Evolutionary conservation across 2,888 invertebrate species (phyloP).

Genomic region (Caenorhabditis sp.): DNA sequence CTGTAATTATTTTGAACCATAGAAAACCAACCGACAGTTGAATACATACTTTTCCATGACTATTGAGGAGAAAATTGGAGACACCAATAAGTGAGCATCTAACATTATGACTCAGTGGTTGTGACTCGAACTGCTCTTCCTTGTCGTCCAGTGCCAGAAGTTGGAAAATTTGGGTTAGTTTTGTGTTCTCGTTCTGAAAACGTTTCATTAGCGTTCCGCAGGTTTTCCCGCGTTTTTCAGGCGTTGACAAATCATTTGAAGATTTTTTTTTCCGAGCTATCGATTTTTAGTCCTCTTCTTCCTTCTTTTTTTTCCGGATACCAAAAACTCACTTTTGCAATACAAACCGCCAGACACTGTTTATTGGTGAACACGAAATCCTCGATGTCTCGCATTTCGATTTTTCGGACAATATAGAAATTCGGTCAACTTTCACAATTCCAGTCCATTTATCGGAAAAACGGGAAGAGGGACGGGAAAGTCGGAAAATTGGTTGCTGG

Average conservation of each 20-base stretch:
- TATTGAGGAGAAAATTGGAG: conserved; percentile 78
- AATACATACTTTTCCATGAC: conserved; percentile 74
- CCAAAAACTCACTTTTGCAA: conserved; percentile 72
- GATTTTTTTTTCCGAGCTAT: too few relatives aligned
- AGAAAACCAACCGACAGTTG: background rate
- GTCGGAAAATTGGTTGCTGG: conserved; percentile 18
- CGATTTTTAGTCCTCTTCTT: background rate
- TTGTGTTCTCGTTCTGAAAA: conserved; percentile 69
- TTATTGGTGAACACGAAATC: conserved; percentile 80
- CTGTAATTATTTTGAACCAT: conserved; percentile 54
- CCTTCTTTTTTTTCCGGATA: background rate
- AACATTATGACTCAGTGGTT: conserved; percentile 80
- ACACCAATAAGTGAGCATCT: conserved; percentile 77
- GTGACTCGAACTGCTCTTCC: conserved; percentile 67
- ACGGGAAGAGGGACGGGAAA: conserved; percentile 1
- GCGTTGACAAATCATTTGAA: too few relatives aligned
- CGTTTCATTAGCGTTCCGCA: too few relatives aligned
- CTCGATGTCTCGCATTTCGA: conserved; percentile 74
- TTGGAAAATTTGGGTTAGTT: conserved; percentile 61
- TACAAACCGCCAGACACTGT: conserved; percentile 77
- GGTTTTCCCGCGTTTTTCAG: too few relatives aligned
- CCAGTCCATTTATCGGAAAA: conserved; percentile 29
- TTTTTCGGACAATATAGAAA: background rate
- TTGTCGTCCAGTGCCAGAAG: conserved; percentile 57
- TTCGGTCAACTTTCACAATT: background rate